These are phyloP conservation scores for Xyrauchen texanus DNA, from an alignment of 2,113 vertebrate genomes.

Conservation along the genomic window DNA sequence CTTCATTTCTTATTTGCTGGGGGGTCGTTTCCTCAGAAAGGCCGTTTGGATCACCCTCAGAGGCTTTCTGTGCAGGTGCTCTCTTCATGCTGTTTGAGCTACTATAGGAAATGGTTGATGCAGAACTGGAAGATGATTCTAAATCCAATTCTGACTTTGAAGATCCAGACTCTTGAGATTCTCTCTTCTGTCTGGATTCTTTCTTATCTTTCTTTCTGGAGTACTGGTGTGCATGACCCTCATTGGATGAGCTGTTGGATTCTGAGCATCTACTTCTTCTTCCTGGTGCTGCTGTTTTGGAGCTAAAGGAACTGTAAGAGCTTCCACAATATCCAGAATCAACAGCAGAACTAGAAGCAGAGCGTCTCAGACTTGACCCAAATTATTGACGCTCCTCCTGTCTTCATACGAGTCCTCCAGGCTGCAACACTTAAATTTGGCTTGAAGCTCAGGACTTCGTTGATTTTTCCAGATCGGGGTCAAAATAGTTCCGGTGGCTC, in stretches of 20 bases:
- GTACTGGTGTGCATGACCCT: slow-evolving; percentile 68
- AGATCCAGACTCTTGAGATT: slow-evolving; percentile 62
- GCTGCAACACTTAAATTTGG: slow-evolving; percentile 85
- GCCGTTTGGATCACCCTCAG: slow-evolving; percentile 37
- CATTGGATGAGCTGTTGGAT: slow-evolving; percentile 72
- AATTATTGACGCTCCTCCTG: slow-evolving; percentile 70
- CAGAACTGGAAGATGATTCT: slow-evolving; percentile 65
- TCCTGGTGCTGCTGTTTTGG: slow-evolving; percentile 60
- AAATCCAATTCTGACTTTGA: slow-evolving; percentile 75
- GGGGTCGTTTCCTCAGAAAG: slow-evolving; percentile 36
- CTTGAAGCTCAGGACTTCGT: slow-evolving; percentile 93
- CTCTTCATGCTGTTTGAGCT: slow-evolving; percentile 91
- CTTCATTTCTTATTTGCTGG: slow-evolving; percentile 81
- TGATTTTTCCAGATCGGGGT: slow-evolving; percentile 95
- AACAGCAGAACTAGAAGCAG: slow-evolving; percentile 59
- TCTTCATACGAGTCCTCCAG: slow-evolving; percentile 79
- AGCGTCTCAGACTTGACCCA: slow-evolving; percentile 75
- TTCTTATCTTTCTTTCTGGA: slow-evolving; percentile 71
- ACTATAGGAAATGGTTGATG: slow-evolving; percentile 85
- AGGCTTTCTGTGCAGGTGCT: slow-evolving; percentile 60
- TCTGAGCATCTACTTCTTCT: slow-evolving; percentile 64
- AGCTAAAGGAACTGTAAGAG: slow-evolving; percentile 64
- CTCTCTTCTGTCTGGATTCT: slow-evolving; percentile 65
- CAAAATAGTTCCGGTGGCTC: slow-evolving; percentile 86
- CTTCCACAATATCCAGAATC: slow-evolving; percentile 74